These are phyloP conservation scores for Dicycla oo DNA, from an alignment of 2,888 invertebrate species.

Conservation along the genomic window DNA sequence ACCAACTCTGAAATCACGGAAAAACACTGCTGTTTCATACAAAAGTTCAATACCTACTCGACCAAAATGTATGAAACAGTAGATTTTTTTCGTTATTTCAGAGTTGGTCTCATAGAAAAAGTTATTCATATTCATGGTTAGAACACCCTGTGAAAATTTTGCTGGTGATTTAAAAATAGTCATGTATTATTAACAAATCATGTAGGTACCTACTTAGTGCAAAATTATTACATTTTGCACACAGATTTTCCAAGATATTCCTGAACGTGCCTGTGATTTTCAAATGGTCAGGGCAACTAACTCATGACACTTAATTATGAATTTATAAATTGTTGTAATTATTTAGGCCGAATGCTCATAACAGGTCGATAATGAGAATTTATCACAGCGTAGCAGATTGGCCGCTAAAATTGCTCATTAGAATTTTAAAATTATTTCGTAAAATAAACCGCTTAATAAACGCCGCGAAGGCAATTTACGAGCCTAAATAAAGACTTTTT, in stretches of 20 bases:
- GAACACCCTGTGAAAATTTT: too few relatives aligned
- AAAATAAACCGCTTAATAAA: slow-evolving; percentile 26
- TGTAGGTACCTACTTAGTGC: too few relatives aligned
- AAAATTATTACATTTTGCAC: neutral
- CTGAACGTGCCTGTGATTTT: neutral
- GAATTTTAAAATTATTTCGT: slow-evolving; percentile 21
- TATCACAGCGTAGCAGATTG: slow-evolving; percentile 30
- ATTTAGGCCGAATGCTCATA: slow-evolving; percentile 30
- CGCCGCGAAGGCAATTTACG: slow-evolving; percentile 32
- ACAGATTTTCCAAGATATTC: neutral
- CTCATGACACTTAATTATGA: neutral
- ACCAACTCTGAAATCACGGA: too few relatives aligned
- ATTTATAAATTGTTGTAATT: slow-evolving; percentile 1
- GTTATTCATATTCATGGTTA: too few relatives aligned
- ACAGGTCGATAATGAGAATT: slow-evolving; percentile 33
- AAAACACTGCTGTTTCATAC: too few relatives aligned
- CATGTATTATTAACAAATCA: neutral
- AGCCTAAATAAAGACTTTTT: slow-evolving; percentile 51
- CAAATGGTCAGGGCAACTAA: neutral
- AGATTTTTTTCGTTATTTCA: too few relatives aligned
- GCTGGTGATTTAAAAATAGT: too few relatives aligned
- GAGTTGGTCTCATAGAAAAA: too few relatives aligned
- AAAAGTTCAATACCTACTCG: too few relatives aligned
- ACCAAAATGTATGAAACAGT: too few relatives aligned
- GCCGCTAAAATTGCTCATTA: slow-evolving; percentile 13